Base-by-base conservation (phyloP, 2,888 invertebrate genomes). In the Sipha maydis region DNA sequence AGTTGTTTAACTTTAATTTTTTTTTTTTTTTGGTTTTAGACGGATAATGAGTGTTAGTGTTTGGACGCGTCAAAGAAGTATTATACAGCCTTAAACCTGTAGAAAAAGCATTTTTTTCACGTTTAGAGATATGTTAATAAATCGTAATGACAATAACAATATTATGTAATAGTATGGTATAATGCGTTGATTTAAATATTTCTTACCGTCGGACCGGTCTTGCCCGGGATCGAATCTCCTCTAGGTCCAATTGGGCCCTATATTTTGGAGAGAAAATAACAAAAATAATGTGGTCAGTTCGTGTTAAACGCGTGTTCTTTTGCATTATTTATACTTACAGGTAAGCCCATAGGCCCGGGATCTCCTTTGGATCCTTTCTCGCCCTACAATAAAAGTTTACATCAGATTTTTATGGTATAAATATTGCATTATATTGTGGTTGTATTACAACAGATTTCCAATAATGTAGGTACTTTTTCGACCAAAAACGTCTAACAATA, bases 331-430 rank as follows among this genome's bases (percentile, higher is more conserved):
- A 79, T 90, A 95, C 96, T 95, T 94, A 98, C 98, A 92, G 98
- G 98, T 91, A 98, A 93, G 91, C 98, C 98, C 97, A 98, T 98
- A 88, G 98, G 98, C 91, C 98, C 98, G 89, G 96, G 95, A 92
- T 96, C 96, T 89, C 97, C 97, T 92, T 95, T 95, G 85, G 94
- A 93, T 86, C 97, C 97, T 91, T 95, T 95, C 90, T 95, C 95
- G 83, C 97, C 97, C 96, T 97, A 92, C 8, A 86, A 82, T 14
- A 14, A 11, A 48, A 14, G 14, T 48, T 48, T 14, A 14, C 48
- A 11, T 48, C 48, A 48, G 48, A 48, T 48, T 14, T 48, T 48
- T 0, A 48, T 48, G 14, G 2, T 48, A 48, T 48, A 48, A 8
- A 48, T 48, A 48, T 48, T 14, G 8, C 41, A 41, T 41, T 41